These are phyloP conservation scores for Camptogramma bilineatum DNA, from an alignment of 2,888 invertebrate genomes.

Conservation along the genomic window DNA sequence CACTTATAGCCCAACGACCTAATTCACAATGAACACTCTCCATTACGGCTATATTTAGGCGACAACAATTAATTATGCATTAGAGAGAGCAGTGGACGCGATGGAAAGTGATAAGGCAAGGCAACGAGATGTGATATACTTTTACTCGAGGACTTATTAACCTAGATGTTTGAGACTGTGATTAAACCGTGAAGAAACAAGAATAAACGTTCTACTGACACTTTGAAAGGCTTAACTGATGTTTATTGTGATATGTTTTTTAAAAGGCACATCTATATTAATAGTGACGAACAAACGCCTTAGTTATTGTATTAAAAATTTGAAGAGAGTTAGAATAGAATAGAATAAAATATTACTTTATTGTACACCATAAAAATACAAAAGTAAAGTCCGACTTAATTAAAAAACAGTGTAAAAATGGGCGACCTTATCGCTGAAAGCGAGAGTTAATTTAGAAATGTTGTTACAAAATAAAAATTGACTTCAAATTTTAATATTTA, in stretches of 20 bases:
- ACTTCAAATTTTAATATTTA: too few species aligned
- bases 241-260: not conserved
- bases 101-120: conserved; percentile 61
- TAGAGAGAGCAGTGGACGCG: conserved; percentile 54
- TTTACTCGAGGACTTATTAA: conserved; percentile 55
- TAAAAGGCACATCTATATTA: not conserved
- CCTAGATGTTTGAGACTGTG: conserved; percentile 42
- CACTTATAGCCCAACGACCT: conserved; percentile 35
- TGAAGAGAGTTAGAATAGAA: too few species aligned
- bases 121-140: conserved; percentile 53
- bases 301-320: too few species aligned
- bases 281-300: too few species aligned
- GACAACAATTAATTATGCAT: conserved; percentile 59
- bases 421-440: too few species aligned
- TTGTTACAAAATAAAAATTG: too few species aligned
- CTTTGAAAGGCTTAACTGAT: not conserved
- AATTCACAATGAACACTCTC: conserved; percentile 55
- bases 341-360: too few species aligned
- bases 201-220: not conserved
- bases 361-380: too few species aligned
- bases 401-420: too few species aligned
- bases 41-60: conserved; percentile 56
- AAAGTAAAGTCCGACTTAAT: too few species aligned
- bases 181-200: conserved; percentile 19
- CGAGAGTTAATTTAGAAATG: too few species aligned